phyloP scores from a whole-genome alignment of 2,797 vertebrate species.

The Tolypeutes matacus region DNA sequence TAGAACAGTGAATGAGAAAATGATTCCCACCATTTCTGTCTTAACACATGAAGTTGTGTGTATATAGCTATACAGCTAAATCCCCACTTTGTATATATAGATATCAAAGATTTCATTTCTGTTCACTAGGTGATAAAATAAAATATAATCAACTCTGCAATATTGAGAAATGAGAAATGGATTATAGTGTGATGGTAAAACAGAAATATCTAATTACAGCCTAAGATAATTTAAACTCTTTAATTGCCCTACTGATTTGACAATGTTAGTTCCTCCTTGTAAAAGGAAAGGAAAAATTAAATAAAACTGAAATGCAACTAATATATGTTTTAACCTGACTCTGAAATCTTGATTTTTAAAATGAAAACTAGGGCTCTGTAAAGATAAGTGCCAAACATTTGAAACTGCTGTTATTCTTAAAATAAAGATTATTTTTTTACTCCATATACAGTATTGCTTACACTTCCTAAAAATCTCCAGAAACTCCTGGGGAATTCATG shows the following conservation, averaged over 20 bases:
- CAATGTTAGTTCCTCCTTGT: conserved; percentile 80
- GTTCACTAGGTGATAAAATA: conserved; percentile 69
- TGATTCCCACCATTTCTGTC: neutral
- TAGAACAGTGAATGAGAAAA: conserved; percentile 69
- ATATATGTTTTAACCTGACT: conserved; percentile 84
- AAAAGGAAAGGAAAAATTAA: conserved; percentile 83
- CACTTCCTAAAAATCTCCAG: conserved; percentile 80
- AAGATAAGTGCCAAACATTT: conserved; percentile 83
- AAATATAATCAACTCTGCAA: conserved; percentile 55
- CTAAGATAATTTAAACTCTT: conserved; percentile 85
- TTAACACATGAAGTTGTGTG: neutral
- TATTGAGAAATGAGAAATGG: conserved; percentile 76
- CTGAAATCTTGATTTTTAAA: conserved; percentile 79
- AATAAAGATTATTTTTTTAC: conserved; percentile 78
- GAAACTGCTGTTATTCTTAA: conserved; percentile 79
- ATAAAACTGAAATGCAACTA: conserved; percentile 80
- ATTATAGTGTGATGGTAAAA: conserved; percentile 80
- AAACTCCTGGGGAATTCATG: conserved; percentile 61
- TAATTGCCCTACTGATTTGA: conserved; percentile 80
- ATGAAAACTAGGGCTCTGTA: conserved; percentile 77
- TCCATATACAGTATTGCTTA: conserved; percentile 75
- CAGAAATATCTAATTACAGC: conserved; percentile 82
- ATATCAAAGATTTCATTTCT: neutral
- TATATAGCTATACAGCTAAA: neutral
- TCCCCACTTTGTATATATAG: neutral